Conservation (phyloP, 2,888 invertebrate genomes). For the Acanthococcus lagerstroemiae region DNA sequence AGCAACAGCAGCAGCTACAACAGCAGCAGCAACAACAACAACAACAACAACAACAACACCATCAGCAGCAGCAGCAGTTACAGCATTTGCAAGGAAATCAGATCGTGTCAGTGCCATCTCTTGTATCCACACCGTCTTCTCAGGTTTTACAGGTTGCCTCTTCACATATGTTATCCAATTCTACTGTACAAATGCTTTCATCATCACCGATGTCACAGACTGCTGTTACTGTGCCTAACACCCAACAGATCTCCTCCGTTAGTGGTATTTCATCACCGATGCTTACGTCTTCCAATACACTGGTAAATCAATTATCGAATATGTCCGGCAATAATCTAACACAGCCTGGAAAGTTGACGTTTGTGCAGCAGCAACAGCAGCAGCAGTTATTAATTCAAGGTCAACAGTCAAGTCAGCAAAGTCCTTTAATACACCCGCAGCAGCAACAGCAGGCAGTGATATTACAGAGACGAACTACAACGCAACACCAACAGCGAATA, state of each 20-base stretch:
- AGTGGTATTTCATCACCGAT: neutral
- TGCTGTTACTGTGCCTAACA: neutral
- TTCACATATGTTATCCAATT: conserved; percentile 2
- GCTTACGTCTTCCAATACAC: neutral
- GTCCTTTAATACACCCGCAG: neutral
- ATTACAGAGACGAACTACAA: conserved; percentile 34
- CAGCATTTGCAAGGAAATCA: conserved; percentile 8
- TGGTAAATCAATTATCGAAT: conserved; percentile 5
- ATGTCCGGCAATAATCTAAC: neutral
- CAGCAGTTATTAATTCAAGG: conserved; percentile 6
- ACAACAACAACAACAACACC: conserved; percentile 38
- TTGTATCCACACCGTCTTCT: conserved; percentile 34
- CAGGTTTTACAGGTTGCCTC: neutral
- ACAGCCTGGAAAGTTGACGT: neutral
- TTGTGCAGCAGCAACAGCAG: conserved; percentile 16
- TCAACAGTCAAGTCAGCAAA: conserved; percentile 9
- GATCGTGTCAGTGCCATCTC: conserved; percentile 23
- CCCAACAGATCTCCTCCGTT: neutral
- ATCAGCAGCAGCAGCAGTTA: conserved; percentile 36
- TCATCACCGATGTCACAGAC: neutral
- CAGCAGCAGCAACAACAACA: conserved; percentile 38
- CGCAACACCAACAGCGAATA: conserved; percentile 34
- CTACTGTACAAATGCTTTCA: conserved; percentile 8
- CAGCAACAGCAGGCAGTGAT: conserved; percentile 31
- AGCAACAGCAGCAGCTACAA: conserved; percentile 30